Evolutionary conservation across 2,113 vertebrate species (phyloP), one percentile per base, ranked within the genome.

Genomic region (Psammodynastes pulverulentus): DNA sequence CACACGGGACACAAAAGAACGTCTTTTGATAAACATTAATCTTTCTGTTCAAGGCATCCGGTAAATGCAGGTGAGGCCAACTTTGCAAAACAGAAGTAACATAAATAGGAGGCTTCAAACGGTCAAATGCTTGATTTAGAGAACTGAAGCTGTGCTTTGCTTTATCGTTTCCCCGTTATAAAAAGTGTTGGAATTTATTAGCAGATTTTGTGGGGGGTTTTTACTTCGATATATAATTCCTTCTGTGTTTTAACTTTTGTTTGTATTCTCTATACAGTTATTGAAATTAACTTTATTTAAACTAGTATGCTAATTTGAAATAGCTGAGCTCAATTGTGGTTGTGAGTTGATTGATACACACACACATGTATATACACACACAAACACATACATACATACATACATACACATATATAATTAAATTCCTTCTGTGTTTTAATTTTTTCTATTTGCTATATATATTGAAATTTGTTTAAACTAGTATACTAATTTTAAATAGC

Each of bases 1-100:
- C 84, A 49, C 1, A 93, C 79, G 23, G 89, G 19, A 90, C 91
- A 91, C 48, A 92, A 95, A 91, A 85, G 6, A 39, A 56, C 2
- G 3, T 12, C 54, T 7, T 85, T 86, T 43, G 19, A 62, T 56
- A 58, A 29, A 51, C 3, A 79, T 21, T 46, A 79, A 21, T 45
- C 56, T 86, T 58, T n/a, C 21, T 34, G 26, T 9, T 5, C 46
- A 49, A 86, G 26, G 5, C 43, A 48, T 79, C 5, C 3, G 9
- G 7, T 15, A n/a, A 67, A 9, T 10, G 7, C 23, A 90, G 4
- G 9, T 21, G 84, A 53, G 7, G 46, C 10, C 8, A 53, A 24
- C 3, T 7, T 79, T 51, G 26, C 39, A 24, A 17, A 52, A 8
- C 51, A 84, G 12, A 49, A 17, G 48, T 49, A 10, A 1, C 52